Evolutionary conservation across 2,797 vertebrate genomes (phyloP).

Genomic region (Neopelma chrysocephalum): DNA sequence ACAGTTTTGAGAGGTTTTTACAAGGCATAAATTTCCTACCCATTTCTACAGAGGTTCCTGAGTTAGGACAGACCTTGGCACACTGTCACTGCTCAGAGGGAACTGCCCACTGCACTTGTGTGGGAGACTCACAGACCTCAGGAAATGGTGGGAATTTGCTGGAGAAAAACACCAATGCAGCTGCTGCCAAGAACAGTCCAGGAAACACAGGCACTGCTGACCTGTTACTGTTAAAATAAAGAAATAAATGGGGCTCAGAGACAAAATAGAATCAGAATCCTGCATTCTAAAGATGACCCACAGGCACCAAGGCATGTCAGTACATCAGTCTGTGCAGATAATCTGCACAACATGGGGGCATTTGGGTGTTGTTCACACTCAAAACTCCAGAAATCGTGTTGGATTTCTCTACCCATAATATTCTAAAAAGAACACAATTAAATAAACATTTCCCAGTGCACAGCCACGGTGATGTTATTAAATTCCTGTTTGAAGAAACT

Average conservation of each 20-base stretch:
- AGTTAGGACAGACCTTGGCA: neutral
- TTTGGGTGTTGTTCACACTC: neutral
- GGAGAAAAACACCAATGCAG: neutral
- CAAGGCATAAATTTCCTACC: neutral
- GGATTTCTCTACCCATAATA: neutral
- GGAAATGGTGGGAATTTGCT: neutral
- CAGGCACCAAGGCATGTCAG: neutral
- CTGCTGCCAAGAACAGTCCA: neutral
- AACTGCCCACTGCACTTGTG: neutral
- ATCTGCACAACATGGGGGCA: neutral
- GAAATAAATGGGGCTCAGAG: neutral
- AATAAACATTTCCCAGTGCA: neutral
- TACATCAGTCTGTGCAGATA: neutral
- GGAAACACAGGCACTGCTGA: neutral
- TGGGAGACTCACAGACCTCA: neutral
- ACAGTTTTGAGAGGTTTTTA: neutral
- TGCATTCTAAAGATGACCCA: neutral
- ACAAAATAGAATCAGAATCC: neutral
- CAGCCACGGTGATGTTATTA: rapidly evolving
- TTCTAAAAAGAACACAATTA: neutral
- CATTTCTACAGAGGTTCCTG: neutral
- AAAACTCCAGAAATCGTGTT: neutral
- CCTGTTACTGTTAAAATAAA: neutral
- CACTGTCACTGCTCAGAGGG: neutral
- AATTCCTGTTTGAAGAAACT: neutral